Conservation (phyloP, 2,888 invertebrate genomes). For the Panopea generosa region DNA sequence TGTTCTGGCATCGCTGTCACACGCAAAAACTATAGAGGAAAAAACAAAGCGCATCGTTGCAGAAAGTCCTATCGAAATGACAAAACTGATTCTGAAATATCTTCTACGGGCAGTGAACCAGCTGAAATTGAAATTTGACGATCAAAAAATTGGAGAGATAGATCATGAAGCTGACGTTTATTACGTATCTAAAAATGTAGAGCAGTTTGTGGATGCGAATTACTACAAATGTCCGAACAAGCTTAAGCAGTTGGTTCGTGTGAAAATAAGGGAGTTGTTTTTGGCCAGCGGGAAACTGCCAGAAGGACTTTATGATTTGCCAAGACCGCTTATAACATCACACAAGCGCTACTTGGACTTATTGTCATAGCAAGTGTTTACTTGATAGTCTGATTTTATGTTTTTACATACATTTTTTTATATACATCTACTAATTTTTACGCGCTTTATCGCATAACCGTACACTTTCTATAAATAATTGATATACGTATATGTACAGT, state of each 20-base stretch:
- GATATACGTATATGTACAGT: no score
- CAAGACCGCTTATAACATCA: constrained; percentile 26
- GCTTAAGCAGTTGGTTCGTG: constrained; percentile 52
- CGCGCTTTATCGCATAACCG: no score
- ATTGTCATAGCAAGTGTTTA: constrained; percentile 12
- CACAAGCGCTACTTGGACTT: constrained; percentile 86
- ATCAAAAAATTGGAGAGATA: constrained; percentile 50
- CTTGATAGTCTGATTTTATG: no score
- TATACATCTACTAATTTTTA: no score
- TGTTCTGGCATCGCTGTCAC: constrained; percentile 42
- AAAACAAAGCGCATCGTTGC: constrained; percentile 21
- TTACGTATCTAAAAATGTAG: constrained; percentile 44
- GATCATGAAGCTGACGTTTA: constrained; percentile 39
- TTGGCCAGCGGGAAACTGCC: constrained; percentile 44
- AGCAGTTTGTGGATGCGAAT: constrained; percentile 44
- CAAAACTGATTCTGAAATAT: constrained; percentile 42
- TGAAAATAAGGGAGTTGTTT: constrained; percentile 42
- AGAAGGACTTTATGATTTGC: constrained; percentile 39
- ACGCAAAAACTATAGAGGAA: constrained; percentile 45
- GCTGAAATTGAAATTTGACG: constrained; percentile 44
- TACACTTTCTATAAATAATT: no score
- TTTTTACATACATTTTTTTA: no score
- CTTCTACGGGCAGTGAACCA: constrained; percentile 43
- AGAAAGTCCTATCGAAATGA: constrained; percentile 39
- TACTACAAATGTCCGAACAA: constrained; percentile 47